Conservation (phyloP, 2,888 invertebrate species). For the Capitulum mitella region DNA sequence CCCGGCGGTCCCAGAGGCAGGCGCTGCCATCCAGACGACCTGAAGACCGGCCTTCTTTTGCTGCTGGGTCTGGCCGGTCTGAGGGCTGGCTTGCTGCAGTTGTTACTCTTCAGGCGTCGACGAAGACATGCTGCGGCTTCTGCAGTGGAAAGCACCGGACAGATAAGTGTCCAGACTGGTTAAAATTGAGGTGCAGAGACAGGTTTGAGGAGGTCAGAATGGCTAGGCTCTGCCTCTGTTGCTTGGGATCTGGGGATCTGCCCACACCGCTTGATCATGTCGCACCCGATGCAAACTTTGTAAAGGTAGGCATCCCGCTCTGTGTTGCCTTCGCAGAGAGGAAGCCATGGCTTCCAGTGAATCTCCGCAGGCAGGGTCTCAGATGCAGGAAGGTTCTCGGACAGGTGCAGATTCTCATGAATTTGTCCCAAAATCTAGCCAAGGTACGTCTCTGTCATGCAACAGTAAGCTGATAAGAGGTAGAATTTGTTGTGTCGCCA, state of each 20-base stretch:
- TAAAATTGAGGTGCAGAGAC: neutral
- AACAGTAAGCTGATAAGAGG: neutral
- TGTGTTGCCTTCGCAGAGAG: neutral
- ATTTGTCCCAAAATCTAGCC: neutral
- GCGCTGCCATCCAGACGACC: neutral
- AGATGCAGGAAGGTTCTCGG: neutral
- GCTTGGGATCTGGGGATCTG: neutral
- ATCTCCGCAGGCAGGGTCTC: neutral
- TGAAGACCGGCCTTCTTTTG: neutral
- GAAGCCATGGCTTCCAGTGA: neutral
- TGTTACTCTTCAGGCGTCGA: neutral
- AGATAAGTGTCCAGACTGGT: neutral
- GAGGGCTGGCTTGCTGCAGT: neutral
- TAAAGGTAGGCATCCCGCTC: neutral
- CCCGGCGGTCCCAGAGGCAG: neutral
- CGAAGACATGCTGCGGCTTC: neutral
- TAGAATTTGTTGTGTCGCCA: neutral
- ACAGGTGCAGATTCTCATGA: neutral
- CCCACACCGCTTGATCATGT: neutral
- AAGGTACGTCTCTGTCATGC: neutral
- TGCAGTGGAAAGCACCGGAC: neutral
- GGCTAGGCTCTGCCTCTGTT: neutral
- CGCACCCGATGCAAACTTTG: neutral
- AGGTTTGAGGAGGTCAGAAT: neutral
- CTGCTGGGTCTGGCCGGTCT: neutral